A percentile compares a stretch with the other conserved stretches of the same genome.
Evolutionary conservation across 2,113 vertebrate genomes (phyloP).

Genomic region (Lanius ludovicianus): DNA sequence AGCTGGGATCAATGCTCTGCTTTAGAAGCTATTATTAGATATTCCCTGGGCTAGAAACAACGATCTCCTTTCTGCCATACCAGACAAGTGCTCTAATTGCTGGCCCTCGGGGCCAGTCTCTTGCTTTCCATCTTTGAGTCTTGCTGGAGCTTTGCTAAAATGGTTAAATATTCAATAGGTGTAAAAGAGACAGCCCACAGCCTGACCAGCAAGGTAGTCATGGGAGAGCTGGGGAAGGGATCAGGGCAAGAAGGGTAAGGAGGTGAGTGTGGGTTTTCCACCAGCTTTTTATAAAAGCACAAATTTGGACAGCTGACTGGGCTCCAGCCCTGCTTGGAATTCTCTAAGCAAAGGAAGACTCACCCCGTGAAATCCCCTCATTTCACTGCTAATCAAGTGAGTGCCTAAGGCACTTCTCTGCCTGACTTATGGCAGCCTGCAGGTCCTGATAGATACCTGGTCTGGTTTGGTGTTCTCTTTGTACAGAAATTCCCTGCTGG

Average conservation of each 20-base stretch:
- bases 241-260: neutral
- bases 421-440: neutral
- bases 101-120: accelerated
- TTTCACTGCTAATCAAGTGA: neutral
- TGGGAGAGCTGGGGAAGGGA: neutral
- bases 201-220: neutral
- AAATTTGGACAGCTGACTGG: neutral
- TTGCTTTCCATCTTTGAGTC: neutral
- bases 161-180: neutral
- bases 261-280: neutral
- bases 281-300: neutral
- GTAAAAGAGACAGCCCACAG: neutral
- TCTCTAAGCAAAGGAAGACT: neutral
- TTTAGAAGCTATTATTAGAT: neutral
- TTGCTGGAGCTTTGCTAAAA: neutral
- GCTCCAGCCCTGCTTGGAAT: neutral
- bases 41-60: neutral
- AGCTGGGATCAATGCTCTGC: neutral
- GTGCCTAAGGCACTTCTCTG: neutral
- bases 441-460: neutral
- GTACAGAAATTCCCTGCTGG: neutral
- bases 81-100: neutral
- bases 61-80: neutral
- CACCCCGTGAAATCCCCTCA: neutral
- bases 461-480: neutral